A percentile compares a stretch with the other conserved stretches of the same genome.
phyloP scores from a whole-genome alignment of 2,888 invertebrate genomes.

The Eupithecia vulgata region DNA sequence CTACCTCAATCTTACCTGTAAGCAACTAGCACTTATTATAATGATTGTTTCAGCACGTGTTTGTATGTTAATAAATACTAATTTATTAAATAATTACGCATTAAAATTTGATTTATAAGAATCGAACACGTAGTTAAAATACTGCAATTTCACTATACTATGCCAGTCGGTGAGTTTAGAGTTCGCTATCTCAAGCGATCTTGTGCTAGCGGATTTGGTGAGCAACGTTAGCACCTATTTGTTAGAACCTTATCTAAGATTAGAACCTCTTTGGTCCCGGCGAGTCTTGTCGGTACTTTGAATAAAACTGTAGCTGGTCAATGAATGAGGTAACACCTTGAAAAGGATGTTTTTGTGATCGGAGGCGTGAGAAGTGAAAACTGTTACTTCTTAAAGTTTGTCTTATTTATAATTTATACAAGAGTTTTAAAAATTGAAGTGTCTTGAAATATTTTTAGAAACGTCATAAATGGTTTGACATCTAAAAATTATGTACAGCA shows the following conservation, averaged over 20 bases:
- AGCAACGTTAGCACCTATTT: slow-evolving; percentile 54
- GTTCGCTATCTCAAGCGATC: slow-evolving; percentile 49
- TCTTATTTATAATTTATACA: not conserved
- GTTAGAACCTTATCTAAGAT: slow-evolving; percentile 54
- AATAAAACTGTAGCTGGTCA: slow-evolving; percentile 27
- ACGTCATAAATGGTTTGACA: too few species aligned
- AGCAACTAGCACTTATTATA: too few species aligned
- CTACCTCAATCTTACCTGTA: too few species aligned
- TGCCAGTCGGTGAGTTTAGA: slow-evolving; percentile 36
- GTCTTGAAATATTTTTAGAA: too few species aligned
- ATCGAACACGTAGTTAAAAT: not conserved
- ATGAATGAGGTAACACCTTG: slow-evolving; percentile 31
- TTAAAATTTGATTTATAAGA: not conserved
- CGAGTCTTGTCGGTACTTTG: slow-evolving; percentile 42
- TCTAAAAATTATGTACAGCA: too few species aligned
- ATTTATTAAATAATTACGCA: not conserved
- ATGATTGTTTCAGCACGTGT: not conserved
- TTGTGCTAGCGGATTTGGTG: slow-evolving; percentile 35
- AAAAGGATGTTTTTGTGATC: slow-evolving; percentile 21
- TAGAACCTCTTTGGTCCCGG: slow-evolving; percentile 33
- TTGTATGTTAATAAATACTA: not conserved
- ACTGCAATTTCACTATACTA: slow-evolving; percentile 11
- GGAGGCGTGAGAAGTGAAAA: slow-evolving; percentile 33
- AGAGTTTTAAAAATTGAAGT: not conserved
- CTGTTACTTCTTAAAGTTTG: slow-evolving; percentile 19